Evolutionary conservation across 2,888 invertebrate genomes (phyloP).

Genomic region (Ophion ventricosus): DNA sequence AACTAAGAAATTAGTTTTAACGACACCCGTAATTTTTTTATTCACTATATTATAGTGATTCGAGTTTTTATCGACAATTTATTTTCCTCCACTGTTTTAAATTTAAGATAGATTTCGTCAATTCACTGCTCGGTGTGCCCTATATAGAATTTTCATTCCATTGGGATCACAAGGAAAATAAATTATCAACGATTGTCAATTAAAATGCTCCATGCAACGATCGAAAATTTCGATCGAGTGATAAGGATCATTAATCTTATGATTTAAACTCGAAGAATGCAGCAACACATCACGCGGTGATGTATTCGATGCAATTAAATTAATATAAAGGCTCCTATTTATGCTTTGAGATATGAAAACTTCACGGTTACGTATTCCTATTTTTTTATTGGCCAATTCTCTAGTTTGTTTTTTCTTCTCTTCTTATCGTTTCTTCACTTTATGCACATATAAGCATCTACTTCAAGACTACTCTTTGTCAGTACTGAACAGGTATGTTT

Average conservation of each 20-base stretch:
- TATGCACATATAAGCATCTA: conserved; percentile 23
- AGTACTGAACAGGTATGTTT: conserved; percentile 52
- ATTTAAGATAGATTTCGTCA: too few relatives aligned
- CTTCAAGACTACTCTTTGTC: background rate
- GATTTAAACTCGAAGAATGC: background rate
- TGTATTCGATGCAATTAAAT: background rate
- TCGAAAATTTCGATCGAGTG: background rate
- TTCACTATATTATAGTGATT: too few relatives aligned
- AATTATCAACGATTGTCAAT: background rate
- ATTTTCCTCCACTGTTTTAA: too few relatives aligned
- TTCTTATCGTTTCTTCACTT: conserved; percentile 1
- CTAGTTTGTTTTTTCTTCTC: conserved; percentile 14
- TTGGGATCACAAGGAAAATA: background rate
- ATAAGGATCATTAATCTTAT: background rate
- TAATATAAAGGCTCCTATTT: background rate
- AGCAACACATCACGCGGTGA: background rate
- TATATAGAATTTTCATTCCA: too few relatives aligned
- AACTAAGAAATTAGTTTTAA: too few relatives aligned
- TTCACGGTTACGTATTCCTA: conserved; percentile 16
- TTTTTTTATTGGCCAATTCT: background rate
- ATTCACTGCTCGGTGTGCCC: too few relatives aligned
- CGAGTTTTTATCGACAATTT: too few relatives aligned
- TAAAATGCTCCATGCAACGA: background rate
- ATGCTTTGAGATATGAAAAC: conserved; percentile 3
- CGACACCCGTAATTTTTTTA: too few relatives aligned